Evolutionary conservation across 2,113 vertebrate species (phyloP), one percentile per base, ranked within the genome.

Genomic region (Plecotus auritus): DNA sequence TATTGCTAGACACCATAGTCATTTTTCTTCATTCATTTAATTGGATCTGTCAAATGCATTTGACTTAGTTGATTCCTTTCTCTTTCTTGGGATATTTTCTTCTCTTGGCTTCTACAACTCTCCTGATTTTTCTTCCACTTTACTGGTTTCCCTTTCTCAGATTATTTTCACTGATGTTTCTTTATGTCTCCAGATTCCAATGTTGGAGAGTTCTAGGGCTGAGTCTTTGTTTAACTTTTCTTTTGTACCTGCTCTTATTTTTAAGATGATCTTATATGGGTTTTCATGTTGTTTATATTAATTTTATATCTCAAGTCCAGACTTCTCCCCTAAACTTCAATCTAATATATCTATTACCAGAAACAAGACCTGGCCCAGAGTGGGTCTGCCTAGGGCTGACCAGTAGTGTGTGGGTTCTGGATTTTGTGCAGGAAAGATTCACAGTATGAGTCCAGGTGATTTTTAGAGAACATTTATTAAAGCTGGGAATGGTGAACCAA

Each of bases 1-100:
- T 66, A 9, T 66, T 72, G 22, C 1, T 83, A 42, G 45, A 49
- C 3, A 12, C 40, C 7, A 18, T 37, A 35, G 23, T 47, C 26
- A 56, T 40, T 64, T 91, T 80, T 88, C 30, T 61, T 70, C 51
- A 69, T 74, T 88, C 18, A 54, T 70, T 95, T 88, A 94, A 81
- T 12, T 92, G 51, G 16, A 22, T n/a, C 37, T 82, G 22, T 80
- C 78, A n/a, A 70, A 85, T 81, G 7, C 42, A 70, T 32, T 89
- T 78, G 11, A 54, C 16, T 47, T 42, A 82, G 35, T 30, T 85
- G 49, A 64, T 74, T 37, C 73, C 9, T 54, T 70, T 47, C 51
- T 87, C 4, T 23, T 76, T 40, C 66, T 91, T 47, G 67, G 81
- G 88, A 88, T 7, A 51, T 23, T 30, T 83, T 87, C n/a, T 85